Base-by-base conservation (phyloP, 2,888 invertebrate species). In the Chaetoderma sp. region DNA sequence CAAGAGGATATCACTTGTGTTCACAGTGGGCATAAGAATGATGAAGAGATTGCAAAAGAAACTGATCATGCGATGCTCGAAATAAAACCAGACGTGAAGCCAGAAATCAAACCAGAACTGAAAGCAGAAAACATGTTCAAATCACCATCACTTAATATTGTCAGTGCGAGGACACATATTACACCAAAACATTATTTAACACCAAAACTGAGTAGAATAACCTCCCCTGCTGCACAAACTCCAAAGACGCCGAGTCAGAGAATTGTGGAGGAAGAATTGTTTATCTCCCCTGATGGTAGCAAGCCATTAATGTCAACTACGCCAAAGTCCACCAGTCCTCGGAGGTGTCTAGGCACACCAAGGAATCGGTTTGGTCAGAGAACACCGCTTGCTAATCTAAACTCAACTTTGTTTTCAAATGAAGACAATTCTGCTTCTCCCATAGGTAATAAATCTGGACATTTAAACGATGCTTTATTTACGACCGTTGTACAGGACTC, bases 221-320 rank as follows among this genome's bases (percentile, higher is more conserved):
- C 28, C 13, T 47, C 25, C 28, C 25, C 5, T 25, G 3, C 16
- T 25, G 52, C 30, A 52, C 47, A 61, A 33, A 60, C 63, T 27
- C 62, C 67, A 0, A 55, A 52, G 44, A 28, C 47, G 28, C 42
- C 44, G 1, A 60, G 49, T 16, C 60, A 55, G n/a, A 57, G 65
- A 30, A 60, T 74, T 6, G 56, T 74, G 25, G 65, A 73, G 42
- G 75, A 77, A 44, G 74, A 77, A 57, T 50, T 78, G 0, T 54
- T 77, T 28, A 77, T 77, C 45, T 79, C 79, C 5, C 78, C 78
- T 0, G 78, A 77, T 59, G 61, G 70, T 18, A 55, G 54, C n/a
- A 65, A 73, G 23, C 79, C 78, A 10, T 42, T 79, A 16, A 63
- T 79, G 32, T 60, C 57, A 30, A 72, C 61, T 1, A 49, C 65